Conservation (phyloP, 2,797 vertebrate species). For the Masticophis lateralis region DNA sequence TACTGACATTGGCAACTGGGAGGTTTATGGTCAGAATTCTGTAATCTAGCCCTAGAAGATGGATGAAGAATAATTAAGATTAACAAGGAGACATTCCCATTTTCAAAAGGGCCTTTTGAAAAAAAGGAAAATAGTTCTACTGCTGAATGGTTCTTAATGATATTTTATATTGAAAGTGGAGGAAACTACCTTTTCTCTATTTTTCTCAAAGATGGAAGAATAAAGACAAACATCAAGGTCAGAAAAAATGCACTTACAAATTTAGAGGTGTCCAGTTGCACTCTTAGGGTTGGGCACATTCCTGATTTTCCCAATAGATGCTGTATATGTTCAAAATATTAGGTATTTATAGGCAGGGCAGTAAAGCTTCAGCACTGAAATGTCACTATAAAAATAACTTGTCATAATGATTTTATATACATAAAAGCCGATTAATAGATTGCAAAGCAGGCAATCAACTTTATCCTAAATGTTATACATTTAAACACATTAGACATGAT, state of each 20-base stretch:
- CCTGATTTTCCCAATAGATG: neutral
- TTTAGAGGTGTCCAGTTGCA: neutral
- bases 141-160: neutral
- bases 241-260: neutral
- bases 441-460: neutral
- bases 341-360: neutral
- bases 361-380: neutral
- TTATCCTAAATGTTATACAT: neutral
- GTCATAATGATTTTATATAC: neutral
- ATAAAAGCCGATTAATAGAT: neutral
- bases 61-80: neutral
- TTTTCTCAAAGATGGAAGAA: neutral
- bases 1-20: neutral
- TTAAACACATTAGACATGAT: neutral
- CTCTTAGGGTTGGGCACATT: neutral
- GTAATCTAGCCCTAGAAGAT: neutral
- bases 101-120: too few species aligned
- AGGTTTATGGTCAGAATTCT: neutral
- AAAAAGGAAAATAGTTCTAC: neutral
- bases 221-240: neutral
- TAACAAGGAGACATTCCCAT: neutral
- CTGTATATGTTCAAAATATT: neutral
- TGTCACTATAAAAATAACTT: neutral
- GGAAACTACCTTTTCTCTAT: neutral
- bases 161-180: neutral